Evolutionary conservation across 2,888 invertebrate genomes (phyloP).

Genomic region (Anagyrus pseudococci): DNA sequence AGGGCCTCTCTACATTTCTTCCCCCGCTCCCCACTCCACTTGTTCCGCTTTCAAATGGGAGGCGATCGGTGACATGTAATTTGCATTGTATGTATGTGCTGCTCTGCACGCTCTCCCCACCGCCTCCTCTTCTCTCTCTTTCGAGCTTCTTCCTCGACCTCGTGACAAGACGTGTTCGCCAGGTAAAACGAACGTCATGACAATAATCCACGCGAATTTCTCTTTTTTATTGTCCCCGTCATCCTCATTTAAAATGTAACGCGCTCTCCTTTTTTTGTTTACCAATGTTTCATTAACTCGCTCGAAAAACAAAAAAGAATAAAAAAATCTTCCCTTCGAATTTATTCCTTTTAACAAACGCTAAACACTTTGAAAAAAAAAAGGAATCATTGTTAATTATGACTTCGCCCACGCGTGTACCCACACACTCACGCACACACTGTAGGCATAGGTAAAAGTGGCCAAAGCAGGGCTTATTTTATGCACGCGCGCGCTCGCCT

Average conservation of each 20-base stretch:
- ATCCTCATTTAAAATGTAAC: too few relatives aligned
- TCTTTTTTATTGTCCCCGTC: slow-evolving; percentile 35
- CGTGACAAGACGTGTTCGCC: neutral
- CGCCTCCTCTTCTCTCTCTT: slow-evolving; percentile 11
- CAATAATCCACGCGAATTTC: slow-evolving; percentile 34
- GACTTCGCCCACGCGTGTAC: too few relatives aligned
- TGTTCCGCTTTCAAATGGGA: slow-evolving; percentile 10
- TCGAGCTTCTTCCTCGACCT: too few relatives aligned
- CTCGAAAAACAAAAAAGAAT: neutral
- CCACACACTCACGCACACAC: too few relatives aligned
- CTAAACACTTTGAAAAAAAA: too few relatives aligned
- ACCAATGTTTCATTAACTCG: too few relatives aligned
- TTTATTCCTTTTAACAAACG: neutral
- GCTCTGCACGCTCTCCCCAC: slow-evolving; percentile 15
- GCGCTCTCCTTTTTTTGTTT: slow-evolving; percentile 7
- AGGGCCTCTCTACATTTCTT: too few relatives aligned
- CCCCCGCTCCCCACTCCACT: neutral
- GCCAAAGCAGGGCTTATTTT: too few relatives aligned
- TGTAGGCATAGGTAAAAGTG: too few relatives aligned
- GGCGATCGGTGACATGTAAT: slow-evolving; percentile 31
- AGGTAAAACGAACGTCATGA: neutral
- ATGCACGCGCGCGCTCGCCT: too few relatives aligned
- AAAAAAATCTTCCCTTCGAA: neutral
- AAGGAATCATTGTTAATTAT: too few relatives aligned
- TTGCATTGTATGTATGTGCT: slow-evolving; percentile 36